Evolutionary conservation across 2,113 vertebrate species (phyloP).

Genomic region (Hyperoodon ampullatus): DNA sequence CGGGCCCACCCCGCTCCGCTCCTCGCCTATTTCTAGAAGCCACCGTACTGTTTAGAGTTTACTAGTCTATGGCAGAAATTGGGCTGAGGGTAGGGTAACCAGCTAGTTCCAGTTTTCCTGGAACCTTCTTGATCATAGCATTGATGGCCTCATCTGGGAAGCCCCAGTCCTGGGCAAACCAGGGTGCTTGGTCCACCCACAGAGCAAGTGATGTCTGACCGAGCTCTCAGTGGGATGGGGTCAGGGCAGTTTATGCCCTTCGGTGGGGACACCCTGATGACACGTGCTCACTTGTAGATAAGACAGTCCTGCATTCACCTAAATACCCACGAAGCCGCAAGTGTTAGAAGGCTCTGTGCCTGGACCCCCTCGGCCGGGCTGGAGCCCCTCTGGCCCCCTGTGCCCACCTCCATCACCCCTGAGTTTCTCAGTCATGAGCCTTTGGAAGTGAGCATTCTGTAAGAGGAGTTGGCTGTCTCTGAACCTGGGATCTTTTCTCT

Average conservation of each 20-base stretch:
- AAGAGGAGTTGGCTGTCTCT: background rate
- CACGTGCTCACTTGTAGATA: background rate
- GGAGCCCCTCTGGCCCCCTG: background rate
- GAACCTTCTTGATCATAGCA: background rate
- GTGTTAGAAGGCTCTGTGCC: background rate
- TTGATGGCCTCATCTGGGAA: background rate
- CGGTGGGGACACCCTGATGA: background rate
- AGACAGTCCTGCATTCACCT: background rate
- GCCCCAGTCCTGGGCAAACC: background rate
- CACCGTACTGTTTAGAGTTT: background rate
- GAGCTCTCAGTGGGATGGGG: background rate
- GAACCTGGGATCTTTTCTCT: background rate
- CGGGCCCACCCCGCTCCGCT: background rate
- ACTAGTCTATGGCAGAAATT: background rate
- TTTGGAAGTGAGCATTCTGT: background rate
- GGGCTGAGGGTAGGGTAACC: background rate
- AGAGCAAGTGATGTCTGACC: background rate
- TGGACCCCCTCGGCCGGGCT: background rate
- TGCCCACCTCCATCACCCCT: background rate
- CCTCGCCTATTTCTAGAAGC: background rate
- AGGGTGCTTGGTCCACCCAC: background rate
- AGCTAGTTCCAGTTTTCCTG: background rate
- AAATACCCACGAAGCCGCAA: background rate
- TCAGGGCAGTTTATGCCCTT: background rate
- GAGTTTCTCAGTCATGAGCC: background rate